Evolutionary conservation across 2,888 invertebrate genomes (phyloP), one percentile per base, ranked within the genome.

Genomic region (Drosophila stalkeri): DNA sequence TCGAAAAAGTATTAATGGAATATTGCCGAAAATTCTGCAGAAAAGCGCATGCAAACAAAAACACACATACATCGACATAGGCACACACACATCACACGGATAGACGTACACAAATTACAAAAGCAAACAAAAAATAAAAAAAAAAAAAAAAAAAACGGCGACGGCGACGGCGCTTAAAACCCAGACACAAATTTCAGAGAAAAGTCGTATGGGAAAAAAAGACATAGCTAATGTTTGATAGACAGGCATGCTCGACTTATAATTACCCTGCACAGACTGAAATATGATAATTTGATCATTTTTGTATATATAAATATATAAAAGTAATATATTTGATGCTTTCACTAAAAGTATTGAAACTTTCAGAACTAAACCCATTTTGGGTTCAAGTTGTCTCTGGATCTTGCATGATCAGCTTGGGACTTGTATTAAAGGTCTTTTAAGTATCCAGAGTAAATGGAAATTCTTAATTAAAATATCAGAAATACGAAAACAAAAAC

Each of bases 21-120:
- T 87, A 87, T 89, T 82, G 88, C 74, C 82, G 90, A 87, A 89
- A 87, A 88, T 89, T 83, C 81, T 70, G 76, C 76, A 83, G 80
- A 86, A 89, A 90, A 83, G 86, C 75, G 86, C 89, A 87, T 73
- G 75, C 80, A 86, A 79, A 79, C 82, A 74, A 61, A 59, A 64
- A 56, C 20, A 63, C 62, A 65, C 62, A 56, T 47, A 46, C 56
- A 70, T 61, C 31, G 54, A 64, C 55, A 63, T 41, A 69, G 49
- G 64, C 51, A 59, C 31, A 56, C 62, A 64, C 61, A 49, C 60
- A 49, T n/a, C 55, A 59, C 63, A 47, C 55, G 52, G 52, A 69
- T 62, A 72, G 27, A 12, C n/a, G 52, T 39, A 55, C 44, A 71
- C 68, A 80, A 80, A 82, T 81, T 81, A 80, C 77, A 66, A 80